Conservation (phyloP, 2,113 vertebrate genomes). For the Chamaetylas fuelleborni region DNA sequence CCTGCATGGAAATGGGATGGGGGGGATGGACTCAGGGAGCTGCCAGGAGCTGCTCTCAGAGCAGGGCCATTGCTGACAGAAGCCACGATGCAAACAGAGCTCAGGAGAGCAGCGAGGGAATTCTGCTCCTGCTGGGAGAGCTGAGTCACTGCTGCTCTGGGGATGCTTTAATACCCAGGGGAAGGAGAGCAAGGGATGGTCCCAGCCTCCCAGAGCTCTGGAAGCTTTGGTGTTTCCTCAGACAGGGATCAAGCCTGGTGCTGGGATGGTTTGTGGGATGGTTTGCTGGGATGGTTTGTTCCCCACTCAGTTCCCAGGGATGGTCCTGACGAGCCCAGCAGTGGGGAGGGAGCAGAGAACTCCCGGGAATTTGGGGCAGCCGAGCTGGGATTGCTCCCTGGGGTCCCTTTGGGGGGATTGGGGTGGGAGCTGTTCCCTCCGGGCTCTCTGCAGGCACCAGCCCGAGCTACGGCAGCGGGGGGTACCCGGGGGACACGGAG, state of each 20-base stretch:
- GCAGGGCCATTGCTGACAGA: accelerated
- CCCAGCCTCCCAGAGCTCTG: not conserved
- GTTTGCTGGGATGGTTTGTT: no score
- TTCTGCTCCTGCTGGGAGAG: not conserved
- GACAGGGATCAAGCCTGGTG: not conserved
- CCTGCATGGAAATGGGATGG: accelerated
- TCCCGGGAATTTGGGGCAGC: not conserved
- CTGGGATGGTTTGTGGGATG: not conserved
- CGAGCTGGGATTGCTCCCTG: accelerated
- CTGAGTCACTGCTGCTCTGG: not conserved
- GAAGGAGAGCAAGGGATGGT: not conserved
- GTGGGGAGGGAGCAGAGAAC: not conserved
- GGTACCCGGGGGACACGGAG: slow-evolving; percentile 77
- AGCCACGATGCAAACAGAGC: not conserved
- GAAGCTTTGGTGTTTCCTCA: not conserved
- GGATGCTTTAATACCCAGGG: not conserved
- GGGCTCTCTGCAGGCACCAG: slow-evolving; percentile 64
- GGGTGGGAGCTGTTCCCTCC: not conserved
- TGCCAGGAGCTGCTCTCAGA: not conserved
- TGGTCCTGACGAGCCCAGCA: not conserved
- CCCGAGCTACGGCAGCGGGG: slow-evolving; percentile 74
- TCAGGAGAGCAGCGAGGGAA: not conserved
- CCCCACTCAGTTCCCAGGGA: accelerated
- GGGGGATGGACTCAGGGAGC: not conserved
- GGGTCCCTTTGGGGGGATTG: not conserved